These are phyloP conservation scores for Climacteris rufus DNA, from an alignment of 2,113 vertebrate genomes.

Conservation along the genomic window DNA sequence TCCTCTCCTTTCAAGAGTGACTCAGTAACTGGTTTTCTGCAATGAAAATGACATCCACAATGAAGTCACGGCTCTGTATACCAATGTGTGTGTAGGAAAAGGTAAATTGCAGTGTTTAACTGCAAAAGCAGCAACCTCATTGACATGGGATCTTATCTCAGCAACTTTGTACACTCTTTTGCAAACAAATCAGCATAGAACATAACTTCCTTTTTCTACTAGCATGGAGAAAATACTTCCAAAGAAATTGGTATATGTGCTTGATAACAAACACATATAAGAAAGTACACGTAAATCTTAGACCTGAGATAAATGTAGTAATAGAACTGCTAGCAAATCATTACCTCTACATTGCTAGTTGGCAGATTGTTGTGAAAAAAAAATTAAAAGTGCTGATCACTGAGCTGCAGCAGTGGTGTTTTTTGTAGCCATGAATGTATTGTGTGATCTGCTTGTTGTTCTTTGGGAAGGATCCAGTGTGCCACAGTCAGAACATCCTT, in stretches of 20 bases:
- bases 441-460: rapidly evolving
- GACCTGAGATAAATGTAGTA: not conserved
- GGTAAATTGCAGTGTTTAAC: not conserved
- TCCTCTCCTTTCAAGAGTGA: not conserved
- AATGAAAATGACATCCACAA: not conserved
- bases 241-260: not conserved
- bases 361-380: not conserved
- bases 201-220: not conserved
- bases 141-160: not conserved
- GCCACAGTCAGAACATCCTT: not conserved
- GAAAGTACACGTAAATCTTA: not conserved
- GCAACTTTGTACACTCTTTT: not conserved
- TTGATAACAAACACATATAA: not conserved
- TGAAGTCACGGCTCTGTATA: not conserved
- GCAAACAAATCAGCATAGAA: not conserved
- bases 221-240: not conserved
- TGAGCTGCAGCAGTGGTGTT: not conserved
- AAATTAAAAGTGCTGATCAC: not conserved
- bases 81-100: not conserved
- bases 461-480: rapidly evolving
- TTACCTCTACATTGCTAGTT: not conserved
- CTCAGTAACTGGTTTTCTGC: not conserved
- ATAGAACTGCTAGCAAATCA: not conserved
- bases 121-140: not conserved
- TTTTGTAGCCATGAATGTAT: not conserved